phyloP scores from a whole-genome alignment of 2,888 invertebrate species.

The Drosophila cracens region DNA sequence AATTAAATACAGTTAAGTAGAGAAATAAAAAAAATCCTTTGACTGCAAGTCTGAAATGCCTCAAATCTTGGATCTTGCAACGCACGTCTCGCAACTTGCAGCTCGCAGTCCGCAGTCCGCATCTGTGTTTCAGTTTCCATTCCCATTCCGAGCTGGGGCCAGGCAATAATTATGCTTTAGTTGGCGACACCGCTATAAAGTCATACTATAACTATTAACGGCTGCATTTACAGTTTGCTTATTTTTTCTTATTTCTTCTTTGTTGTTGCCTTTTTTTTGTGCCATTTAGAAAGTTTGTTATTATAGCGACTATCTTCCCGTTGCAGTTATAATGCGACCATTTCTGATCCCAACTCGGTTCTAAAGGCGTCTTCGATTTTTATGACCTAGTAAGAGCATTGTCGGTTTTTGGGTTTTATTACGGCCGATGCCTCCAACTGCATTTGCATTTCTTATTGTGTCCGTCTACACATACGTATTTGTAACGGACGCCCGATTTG shows the following conservation, averaged over 20 bases:
- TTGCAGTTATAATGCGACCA: conserved; percentile 28
- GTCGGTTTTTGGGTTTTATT: conserved; percentile 3
- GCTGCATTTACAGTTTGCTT: conserved; percentile 74
- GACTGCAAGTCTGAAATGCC: conserved; percentile 11
- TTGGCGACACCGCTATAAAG: conserved; percentile 70
- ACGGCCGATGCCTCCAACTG: conserved; percentile 1
- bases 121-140: conserved; percentile 47
- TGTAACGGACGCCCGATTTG: conserved; percentile 48
- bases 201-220: conserved; percentile 60
- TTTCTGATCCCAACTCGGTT: conserved; percentile 35
- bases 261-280: conserved; percentile 2
- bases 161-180: conserved; percentile 78
- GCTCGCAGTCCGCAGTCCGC: background rate
- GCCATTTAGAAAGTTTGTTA: conserved; percentile 68
- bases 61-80: conserved; percentile 8
- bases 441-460: conserved; percentile 50
- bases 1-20: conserved; percentile 78
- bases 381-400: conserved; percentile 54
- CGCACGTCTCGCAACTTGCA: conserved; percentile 8
- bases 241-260: conserved; percentile 13
- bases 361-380: conserved; percentile 56
- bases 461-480: conserved; percentile 24
- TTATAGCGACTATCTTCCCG: conserved; percentile 23
- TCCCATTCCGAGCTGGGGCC: conserved; percentile 57
- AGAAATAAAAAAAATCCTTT: conserved; percentile 40